Conservation (phyloP, 2,888 invertebrate genomes). For the Drosophila emarginata region DNA sequence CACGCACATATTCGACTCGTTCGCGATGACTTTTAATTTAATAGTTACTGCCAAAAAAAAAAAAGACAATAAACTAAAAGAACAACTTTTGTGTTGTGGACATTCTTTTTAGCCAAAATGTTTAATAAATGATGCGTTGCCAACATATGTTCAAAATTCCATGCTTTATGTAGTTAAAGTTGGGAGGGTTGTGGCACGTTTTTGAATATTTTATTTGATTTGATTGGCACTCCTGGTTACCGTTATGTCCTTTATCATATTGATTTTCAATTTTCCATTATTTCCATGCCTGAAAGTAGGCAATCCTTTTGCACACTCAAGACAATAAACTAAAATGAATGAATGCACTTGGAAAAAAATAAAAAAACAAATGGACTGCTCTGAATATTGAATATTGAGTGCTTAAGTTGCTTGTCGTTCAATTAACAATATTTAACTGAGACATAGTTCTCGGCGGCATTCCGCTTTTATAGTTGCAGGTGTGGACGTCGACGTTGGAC, state of each 20-base stretch:
- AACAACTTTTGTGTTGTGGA: conserved; percentile 11
- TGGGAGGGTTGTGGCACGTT: conserved; percentile 25
- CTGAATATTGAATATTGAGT: conserved; percentile 11
- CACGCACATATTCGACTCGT: neutral
- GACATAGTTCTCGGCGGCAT: conserved; percentile 56
- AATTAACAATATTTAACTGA: conserved; percentile 75
- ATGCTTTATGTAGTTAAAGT: conserved; percentile 11
- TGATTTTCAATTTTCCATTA: conserved; percentile 51
- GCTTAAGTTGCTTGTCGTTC: conserved; percentile 40
- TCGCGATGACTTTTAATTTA: neutral
- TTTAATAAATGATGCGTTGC: conserved; percentile 61
- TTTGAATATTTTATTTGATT: conserved; percentile 65
- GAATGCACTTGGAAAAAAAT: conserved; percentile 36
- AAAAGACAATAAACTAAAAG: neutral
- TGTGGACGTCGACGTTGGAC: conserved; percentile 1
- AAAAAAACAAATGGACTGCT: conserved; percentile 15
- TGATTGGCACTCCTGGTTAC: conserved; percentile 22
- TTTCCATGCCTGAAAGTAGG: conserved; percentile 16
- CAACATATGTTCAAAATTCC: conserved; percentile 61
- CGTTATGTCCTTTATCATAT: conserved; percentile 28
- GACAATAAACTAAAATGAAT: neutral
- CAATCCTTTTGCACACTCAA: conserved; percentile 10
- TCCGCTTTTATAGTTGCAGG: conserved; percentile 71
- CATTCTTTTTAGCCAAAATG: conserved; percentile 19
- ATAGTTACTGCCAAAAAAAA: neutral